These are phyloP conservation scores for Donacobius atricapilla DNA, from an alignment of 2,113 vertebrate genomes.

Conservation along the genomic window DNA sequence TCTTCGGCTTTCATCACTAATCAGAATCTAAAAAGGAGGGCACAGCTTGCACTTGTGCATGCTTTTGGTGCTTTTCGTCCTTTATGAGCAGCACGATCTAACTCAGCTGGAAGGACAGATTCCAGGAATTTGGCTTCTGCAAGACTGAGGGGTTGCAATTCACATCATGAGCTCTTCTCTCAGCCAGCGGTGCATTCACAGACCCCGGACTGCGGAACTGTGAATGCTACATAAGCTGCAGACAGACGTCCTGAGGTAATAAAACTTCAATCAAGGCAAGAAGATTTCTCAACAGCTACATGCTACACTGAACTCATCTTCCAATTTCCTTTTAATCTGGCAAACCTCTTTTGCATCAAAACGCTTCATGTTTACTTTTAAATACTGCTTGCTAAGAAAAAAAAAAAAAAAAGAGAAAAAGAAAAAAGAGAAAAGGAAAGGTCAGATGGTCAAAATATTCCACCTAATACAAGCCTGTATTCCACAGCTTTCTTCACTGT, in stretches of 20 bases:
- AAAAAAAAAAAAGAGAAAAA: neutral
- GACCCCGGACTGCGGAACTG: conserved; percentile 37
- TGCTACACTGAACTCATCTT: conserved; percentile 6
- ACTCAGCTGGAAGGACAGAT: neutral
- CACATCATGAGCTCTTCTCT: neutral
- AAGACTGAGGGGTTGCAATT: neutral
- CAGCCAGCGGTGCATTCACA: neutral
- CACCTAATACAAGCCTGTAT: neutral
- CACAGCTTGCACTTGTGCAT: neutral
- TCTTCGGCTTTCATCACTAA: neutral
- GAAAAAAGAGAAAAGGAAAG: neutral
- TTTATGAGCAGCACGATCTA: neutral
- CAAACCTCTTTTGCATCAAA: conserved; percentile 15
- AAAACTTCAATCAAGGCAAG: conserved; percentile 63
- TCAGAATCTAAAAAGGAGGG: neutral
- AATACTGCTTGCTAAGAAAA: neutral
- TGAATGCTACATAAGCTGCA: conserved; percentile 42
- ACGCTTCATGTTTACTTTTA: conserved; percentile 22
- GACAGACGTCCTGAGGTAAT: conserved; percentile 17
- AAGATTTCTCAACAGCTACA: conserved; percentile 41
- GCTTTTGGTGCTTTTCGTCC: neutral
- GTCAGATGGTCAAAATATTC: conserved; percentile 3
- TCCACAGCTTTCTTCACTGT: neutral
- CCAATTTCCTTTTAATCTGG: conserved; percentile 46
- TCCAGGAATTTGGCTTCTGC: neutral